A percentile compares a stretch with the other conserved stretches of the same genome.
Evolutionary conservation across 2,888 invertebrate species (phyloP).

Genomic region (Apantesis nais): DNA sequence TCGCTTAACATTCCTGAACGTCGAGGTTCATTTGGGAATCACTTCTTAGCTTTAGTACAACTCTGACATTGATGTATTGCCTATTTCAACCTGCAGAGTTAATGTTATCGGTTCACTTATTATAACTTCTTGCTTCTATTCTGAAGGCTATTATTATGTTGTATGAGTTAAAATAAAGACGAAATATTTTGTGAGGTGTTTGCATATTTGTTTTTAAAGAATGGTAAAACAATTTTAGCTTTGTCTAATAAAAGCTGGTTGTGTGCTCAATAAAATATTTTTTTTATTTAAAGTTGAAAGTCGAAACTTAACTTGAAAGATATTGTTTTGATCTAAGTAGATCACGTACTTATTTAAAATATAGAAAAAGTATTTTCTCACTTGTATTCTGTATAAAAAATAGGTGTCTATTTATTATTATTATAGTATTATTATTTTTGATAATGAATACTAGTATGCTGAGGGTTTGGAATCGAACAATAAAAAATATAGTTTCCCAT

Average conservation of each 20-base stretch:
- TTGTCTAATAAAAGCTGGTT: not conserved
- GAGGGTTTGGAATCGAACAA: too few species aligned
- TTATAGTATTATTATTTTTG: too few species aligned
- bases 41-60: conserved; percentile 58
- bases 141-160: not conserved
- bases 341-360: too few species aligned
- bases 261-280: not conserved
- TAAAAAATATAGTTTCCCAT: too few species aligned
- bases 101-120: conserved; percentile 53
- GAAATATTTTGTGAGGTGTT: conserved; percentile 17
- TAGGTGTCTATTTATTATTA: too few species aligned
- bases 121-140: not conserved
- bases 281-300: not conserved
- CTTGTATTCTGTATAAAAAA: too few species aligned
- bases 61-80: conserved; percentile 73
- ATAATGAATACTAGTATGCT: too few species aligned
- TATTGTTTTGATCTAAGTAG: too few species aligned
- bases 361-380: too few species aligned
- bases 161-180: not conserved
- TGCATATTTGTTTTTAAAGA: conserved; percentile 14
- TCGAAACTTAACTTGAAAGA: not conserved
- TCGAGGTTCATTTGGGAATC: conserved; percentile 65
- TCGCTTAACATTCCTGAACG: conserved; percentile 66
- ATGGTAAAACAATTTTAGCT: conserved; percentile 24
- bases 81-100: conserved; percentile 55